These are phyloP conservation scores for Gonatopus flavifemur DNA, from an alignment of 1,140 invertebrate species.

Conservation along the genomic window DNA sequence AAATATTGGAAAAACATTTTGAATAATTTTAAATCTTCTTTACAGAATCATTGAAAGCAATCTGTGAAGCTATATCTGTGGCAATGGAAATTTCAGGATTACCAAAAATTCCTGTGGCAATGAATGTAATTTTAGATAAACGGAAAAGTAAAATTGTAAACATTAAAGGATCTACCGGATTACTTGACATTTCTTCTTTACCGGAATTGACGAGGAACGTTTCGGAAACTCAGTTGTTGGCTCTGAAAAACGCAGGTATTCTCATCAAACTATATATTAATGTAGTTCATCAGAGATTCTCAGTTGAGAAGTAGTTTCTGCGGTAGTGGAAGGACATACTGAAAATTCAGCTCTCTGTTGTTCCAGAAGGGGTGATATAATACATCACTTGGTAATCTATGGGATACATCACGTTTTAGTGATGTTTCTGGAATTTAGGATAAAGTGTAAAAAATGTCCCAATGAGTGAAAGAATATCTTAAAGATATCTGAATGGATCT, in stretches of 20 bases:
- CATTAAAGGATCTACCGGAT: slow-evolving; percentile 52
- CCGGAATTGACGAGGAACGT: slow-evolving; percentile 66
- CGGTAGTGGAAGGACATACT: too few species aligned
- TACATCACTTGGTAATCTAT: too few species aligned
- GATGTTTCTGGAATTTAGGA: too few species aligned
- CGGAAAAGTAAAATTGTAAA: slow-evolving; percentile 71
- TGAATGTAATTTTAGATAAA: slow-evolving; percentile 71
- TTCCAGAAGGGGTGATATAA: too few species aligned
- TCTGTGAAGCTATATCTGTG: slow-evolving; percentile 83
- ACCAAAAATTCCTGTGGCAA: slow-evolving; percentile 63
- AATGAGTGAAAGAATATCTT: too few species aligned
- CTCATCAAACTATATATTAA: slow-evolving; percentile 15
- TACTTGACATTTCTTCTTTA: slow-evolving; percentile 61
- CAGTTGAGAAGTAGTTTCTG: too few species aligned
- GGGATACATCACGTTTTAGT: too few species aligned
- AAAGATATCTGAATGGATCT: too few species aligned
- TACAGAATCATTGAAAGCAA: slow-evolving; percentile 83
- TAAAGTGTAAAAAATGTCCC: too few species aligned
- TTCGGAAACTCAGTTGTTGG: slow-evolving; percentile 66
- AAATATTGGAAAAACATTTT: too few species aligned
- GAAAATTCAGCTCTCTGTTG: too few species aligned
- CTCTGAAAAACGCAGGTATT: slow-evolving; percentile 66
- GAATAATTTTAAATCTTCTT: too few species aligned
- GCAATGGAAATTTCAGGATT: slow-evolving; percentile 73
- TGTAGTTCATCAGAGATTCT: slow-evolving; percentile 9